Evolutionary conservation across 2,888 invertebrate species (phyloP), one percentile per base, ranked within the genome.

Genomic region (Baccha elongata): DNA sequence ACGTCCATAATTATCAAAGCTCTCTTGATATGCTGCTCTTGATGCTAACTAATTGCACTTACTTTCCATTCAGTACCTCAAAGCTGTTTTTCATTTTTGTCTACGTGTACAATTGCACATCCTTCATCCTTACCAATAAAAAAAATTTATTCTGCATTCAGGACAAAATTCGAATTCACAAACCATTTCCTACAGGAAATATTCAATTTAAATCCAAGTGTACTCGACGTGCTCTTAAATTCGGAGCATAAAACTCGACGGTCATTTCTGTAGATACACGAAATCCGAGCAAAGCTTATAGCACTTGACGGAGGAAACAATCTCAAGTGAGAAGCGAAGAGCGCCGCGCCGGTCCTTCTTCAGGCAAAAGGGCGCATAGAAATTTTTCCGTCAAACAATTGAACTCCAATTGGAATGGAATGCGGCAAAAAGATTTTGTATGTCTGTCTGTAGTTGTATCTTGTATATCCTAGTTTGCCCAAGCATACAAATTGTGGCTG

Each of bases 151-250:
- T 53, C 17, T n/a, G 13, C 10, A 55, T 35, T 32, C 44, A 21
- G 26, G n/a, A 50, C 26, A 11, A 53, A 53, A 67, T 50, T 46
- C 15, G 23, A 60, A 53, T 48, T 42, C 40, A 32, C 17, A n/a
- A 60, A 62, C 74, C 55, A 79, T 79, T 74, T 74, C 74, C 79
- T 68, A 62, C 52, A 74, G 79, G 62, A 79, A 79, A 74, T 79
- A 68, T 79, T 74, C 74, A 64, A 79, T 74, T 68, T 74, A 48
- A 35, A 40, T 55, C 32, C 62, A 62, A 74, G 74, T 79, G 68
- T 29, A 62, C 74, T 74, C 37, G 62, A 74, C 42, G 50, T 23
- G 73, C 73, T 68, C 13, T 50, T 8, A n/a, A 37, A 23, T 17
- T 37, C 29, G 23, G 29, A 42, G 7, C 19, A n/a, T 19, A 21